phyloP scores from a whole-genome alignment of 2,888 invertebrate species.

The Elysia crispata region DNA sequence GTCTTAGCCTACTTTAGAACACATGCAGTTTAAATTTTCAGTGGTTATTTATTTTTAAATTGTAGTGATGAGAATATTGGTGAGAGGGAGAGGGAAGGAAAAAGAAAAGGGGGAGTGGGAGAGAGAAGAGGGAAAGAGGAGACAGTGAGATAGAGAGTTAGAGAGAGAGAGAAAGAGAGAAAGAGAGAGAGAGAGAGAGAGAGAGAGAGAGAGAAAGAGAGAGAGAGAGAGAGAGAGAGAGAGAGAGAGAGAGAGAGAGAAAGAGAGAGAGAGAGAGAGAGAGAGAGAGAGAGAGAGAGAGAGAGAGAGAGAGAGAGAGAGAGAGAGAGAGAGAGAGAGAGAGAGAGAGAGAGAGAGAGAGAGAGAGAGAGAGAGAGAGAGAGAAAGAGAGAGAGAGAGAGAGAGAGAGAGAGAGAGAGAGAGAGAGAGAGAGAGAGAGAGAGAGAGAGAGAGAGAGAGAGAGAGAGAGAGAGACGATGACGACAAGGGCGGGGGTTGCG shows the following conservation, averaged over 20 bases:
- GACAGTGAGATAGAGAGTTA: no score
- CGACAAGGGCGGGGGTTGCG: neutral
- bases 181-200: no score
- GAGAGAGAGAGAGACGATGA: constrained; percentile 10
- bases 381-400: neutral
- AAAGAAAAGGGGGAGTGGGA: no score
- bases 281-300: constrained; percentile 30
- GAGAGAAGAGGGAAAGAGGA: no score
- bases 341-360: constrained; percentile 20
- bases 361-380: constrained; percentile 10
- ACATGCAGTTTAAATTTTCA: no score
- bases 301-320: constrained; percentile 18
- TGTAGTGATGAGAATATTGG: no score
- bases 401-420: constrained; percentile 24
- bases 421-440: constrained; percentile 31
- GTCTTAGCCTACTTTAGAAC: no score
- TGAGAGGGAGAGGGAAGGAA: no score
- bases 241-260: constrained; percentile 1
- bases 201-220: no score
- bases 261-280: constrained; percentile 22
- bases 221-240: neutral
- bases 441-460: neutral
- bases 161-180: no score
- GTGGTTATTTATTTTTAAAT: no score
- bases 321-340: neutral